These are phyloP conservation scores for Rhopilema esculentum DNA, from an alignment of 30 jellyfish, hydroid and myxozoan genomes.

Conservation along the genomic window DNA sequence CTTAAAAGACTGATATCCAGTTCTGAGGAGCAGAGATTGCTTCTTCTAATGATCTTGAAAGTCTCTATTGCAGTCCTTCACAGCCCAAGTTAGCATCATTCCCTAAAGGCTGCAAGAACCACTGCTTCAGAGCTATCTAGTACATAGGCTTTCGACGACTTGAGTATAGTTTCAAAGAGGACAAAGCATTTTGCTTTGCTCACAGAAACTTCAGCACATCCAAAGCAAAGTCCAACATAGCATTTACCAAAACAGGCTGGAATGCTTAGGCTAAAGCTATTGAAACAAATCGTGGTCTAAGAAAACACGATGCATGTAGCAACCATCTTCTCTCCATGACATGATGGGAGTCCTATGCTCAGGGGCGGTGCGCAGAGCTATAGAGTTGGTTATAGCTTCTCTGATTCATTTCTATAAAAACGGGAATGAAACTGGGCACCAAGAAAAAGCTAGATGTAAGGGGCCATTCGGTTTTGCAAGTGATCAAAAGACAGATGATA, in stretches of 20 bases:
- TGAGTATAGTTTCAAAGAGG: neutral
- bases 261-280: neutral
- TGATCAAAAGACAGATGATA: no score
- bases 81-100: conserved; percentile 26
- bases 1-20: no score
- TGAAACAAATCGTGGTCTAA: neutral
- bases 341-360: neutral
- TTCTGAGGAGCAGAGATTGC: neutral
- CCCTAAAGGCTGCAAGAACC: conserved; percentile 21
- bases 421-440: no score
- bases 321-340: neutral
- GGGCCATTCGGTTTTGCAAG: no score
- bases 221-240: neutral
- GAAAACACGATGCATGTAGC: conserved; percentile 6
- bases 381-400: no score
- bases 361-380: no score
- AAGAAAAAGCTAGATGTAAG: no score
- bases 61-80: conserved; percentile 4
- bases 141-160: neutral
- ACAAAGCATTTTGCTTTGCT: conserved; percentile 10
- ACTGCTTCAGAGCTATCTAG: conserved; percentile 18
- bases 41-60: neutral
- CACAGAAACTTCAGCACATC: conserved; percentile 14
- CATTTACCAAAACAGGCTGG: conserved; percentile 12
- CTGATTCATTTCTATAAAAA: no score